Base-by-base conservation (phyloP, 2,888 invertebrate species). In the Sympetrum striolatum region DNA sequence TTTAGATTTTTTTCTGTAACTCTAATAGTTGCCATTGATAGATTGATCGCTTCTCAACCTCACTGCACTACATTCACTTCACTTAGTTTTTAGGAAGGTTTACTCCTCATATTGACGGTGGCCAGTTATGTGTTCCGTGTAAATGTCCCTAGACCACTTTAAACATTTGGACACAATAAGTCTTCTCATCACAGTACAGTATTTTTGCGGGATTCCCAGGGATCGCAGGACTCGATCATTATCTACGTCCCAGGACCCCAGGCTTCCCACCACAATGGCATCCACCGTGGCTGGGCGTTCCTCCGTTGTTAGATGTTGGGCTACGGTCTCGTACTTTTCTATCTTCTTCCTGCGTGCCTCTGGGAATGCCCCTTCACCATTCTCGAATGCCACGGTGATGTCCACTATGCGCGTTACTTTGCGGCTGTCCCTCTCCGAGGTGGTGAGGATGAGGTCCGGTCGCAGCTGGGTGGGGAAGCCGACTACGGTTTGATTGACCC, bases 171-270 rank as follows among this genome's bases (percentile, higher is more conserved):
- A 39, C 39, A 39, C 39, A 3, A 58, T 22, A 3, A 18, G 58
- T 12, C 22, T 58, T 3, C 3, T 58, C 58, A 58, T 58, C 18
- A 58, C 22, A 2, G 3, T 10, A 22, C 18, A 58, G 58, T 58
- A 58, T 2, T 90, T 44, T 0, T 90, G 44, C 2, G 90, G 73
- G 5, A 91, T 90, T 18, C 35, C 14, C 31, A 90, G 60, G 25
- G 25, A 12, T n/a, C 90, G 64, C 8, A 92, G 91, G 73, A 92
- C 92, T 0, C 44, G n/a, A 90, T 93, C 92, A 91, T 93, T 93
- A 3, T 35, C 90, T 1, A 92, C 92, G 91, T 93, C 92, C 93
- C 93, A 93, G 10, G 92, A 86, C 5, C 93, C 93, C 1, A 93
- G 92, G 15, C 93, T 91, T 12, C 93, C 93, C 12, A 93, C 92